Conservation (phyloP, 2,888 invertebrate species). For the Limnephilus lunatus region DNA sequence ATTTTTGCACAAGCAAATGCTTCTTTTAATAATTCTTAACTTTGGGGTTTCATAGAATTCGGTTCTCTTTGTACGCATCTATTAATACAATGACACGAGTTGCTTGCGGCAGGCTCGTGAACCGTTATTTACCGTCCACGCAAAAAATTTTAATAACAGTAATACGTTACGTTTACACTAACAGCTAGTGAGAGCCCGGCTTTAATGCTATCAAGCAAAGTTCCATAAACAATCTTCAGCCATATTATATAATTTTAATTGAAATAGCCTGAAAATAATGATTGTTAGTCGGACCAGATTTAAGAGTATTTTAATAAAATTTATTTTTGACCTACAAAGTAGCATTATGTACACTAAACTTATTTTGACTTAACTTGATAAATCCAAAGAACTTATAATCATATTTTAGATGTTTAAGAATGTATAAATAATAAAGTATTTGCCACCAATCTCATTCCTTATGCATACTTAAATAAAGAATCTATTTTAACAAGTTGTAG, state of each 20-base stretch:
- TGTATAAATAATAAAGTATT: background rate
- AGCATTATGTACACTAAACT: slow-evolving; percentile 4
- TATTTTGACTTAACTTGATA: slow-evolving; percentile 27
- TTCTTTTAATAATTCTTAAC: background rate
- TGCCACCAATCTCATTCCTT: background rate
- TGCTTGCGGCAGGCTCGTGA: too few species aligned
- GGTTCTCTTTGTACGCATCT: background rate
- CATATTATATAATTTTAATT: background rate
- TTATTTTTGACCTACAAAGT: slow-evolving; percentile 9
- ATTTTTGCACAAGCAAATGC: background rate
- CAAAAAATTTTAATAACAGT: background rate
- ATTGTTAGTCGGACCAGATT: slow-evolving; percentile 7
- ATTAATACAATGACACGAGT: background rate
- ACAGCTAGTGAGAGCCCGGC: background rate
- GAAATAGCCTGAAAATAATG: slow-evolving; percentile 3
- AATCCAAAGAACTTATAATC: slow-evolving; percentile 30
- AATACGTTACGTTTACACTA: background rate
- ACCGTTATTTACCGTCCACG: background rate
- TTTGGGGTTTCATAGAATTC: background rate
- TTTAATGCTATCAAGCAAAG: background rate
- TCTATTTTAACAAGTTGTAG: background rate
- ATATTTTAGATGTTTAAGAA: background rate
- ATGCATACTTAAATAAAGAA: background rate
- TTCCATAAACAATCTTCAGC: background rate
- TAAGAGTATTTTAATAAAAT: slow-evolving; percentile 13